Evolutionary conservation across 2,797 vertebrate species (phyloP).

Genomic region (Lutjanus campechanus): DNA sequence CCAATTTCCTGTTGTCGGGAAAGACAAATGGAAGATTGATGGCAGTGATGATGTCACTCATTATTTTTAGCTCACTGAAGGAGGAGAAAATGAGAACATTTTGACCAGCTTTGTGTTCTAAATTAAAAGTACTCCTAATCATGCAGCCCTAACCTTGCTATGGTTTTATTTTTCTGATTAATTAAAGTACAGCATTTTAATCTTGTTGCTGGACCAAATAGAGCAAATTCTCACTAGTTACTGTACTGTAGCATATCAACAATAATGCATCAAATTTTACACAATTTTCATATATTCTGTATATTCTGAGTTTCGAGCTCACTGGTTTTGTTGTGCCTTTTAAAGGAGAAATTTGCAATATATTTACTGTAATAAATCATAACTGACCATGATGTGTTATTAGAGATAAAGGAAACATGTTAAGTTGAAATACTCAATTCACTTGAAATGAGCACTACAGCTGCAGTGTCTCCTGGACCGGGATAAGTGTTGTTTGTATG

Average conservation of each 20-base stretch:
- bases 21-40: conserved; percentile 24
- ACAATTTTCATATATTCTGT: not conserved
- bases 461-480: too few species aligned
- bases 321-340: too few species aligned
- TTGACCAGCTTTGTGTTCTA: not conserved
- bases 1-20: conserved; percentile 28
- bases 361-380: too few species aligned
- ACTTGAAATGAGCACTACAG: too few species aligned
- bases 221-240: not conserved
- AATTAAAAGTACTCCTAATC: not conserved
- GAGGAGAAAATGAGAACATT: not conserved
- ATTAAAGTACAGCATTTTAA: not conserved
- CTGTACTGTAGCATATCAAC: not conserved
- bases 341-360: too few species aligned
- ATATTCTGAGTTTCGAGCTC: not conserved
- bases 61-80: conserved; percentile 12
- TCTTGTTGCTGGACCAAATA: not conserved
- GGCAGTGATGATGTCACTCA: conserved; percentile 11
- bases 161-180: not conserved
- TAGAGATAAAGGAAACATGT: too few species aligned
- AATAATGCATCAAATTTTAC: not conserved
- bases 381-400: too few species aligned
- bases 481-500: too few species aligned
- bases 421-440: too few species aligned
- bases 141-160: not conserved